Conservation (phyloP, 2,888 invertebrate species). For the Apodemia duryi region DNA sequence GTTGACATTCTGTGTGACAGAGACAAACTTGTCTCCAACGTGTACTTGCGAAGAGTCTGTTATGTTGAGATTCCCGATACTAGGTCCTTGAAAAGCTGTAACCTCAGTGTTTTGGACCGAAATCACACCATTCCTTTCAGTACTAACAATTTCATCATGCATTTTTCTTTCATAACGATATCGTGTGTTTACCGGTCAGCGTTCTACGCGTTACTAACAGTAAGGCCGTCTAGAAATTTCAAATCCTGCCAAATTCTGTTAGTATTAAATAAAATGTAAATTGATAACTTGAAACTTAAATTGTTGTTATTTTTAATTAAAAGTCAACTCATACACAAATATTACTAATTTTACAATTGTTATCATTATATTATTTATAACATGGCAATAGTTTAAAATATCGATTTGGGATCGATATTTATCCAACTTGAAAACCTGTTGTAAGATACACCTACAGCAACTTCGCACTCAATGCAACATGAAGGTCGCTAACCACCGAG, state of each 20-base stretch:
- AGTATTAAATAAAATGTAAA: too few relatives aligned
- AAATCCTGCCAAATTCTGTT: too few relatives aligned
- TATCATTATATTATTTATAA: too few relatives aligned
- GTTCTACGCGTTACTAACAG: not conserved
- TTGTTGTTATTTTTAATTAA: too few relatives aligned
- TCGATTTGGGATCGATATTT: too few relatives aligned
- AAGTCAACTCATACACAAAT: too few relatives aligned
- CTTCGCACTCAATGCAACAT: not conserved
- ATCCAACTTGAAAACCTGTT: too few relatives aligned
- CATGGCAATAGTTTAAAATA: too few relatives aligned
- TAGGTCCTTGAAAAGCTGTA: not conserved
- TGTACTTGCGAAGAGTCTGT: slow-evolving; percentile 51
- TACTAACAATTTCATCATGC: slow-evolving; percentile 14
- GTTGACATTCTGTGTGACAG: slow-evolving; percentile 56
- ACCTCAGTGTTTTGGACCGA: not conserved
- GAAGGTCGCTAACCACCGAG: not conserved
- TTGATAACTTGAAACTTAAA: too few relatives aligned
- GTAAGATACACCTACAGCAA: too few relatives aligned
- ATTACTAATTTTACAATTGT: too few relatives aligned
- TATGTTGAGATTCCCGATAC: slow-evolving; percentile 43
- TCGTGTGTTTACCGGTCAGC: not conserved
- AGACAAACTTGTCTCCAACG: slow-evolving; percentile 56
- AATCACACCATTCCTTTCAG: slow-evolving; percentile 12
- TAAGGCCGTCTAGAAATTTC: not conserved
- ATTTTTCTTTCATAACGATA: not conserved